A percentile compares a stretch with the other conserved stretches of the same genome.
These are phyloP conservation scores for Zelostemma sp. DNA, from an alignment of 1,140 invertebrate genomes.

Conservation along the genomic window DNA sequence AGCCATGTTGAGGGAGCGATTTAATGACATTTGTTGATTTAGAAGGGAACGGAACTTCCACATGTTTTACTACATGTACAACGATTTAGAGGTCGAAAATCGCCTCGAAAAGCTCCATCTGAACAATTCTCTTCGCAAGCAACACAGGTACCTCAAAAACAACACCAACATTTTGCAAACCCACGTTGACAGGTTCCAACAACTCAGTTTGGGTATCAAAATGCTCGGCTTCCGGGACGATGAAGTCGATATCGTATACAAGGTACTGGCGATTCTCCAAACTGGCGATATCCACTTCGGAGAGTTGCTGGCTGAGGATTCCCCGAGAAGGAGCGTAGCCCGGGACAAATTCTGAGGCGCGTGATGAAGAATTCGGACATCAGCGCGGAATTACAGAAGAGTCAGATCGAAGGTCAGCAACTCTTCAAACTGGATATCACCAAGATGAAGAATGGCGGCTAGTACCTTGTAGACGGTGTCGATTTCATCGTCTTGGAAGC, in stretches of 20 bases:
- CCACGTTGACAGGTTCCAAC: slow-evolving; percentile 77
- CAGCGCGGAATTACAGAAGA: no score
- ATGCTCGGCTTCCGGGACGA: no score
- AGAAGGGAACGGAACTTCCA: no score
- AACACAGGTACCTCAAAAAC: slow-evolving; percentile 76
- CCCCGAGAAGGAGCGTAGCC: no score
- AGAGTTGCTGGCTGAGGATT: slow-evolving; percentile 75
- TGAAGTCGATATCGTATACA: slow-evolving; percentile 81
- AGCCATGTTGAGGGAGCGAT: no score
- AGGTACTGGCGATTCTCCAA: slow-evolving; percentile 83
- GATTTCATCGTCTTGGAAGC: no score
- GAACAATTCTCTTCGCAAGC: slow-evolving; percentile 71
- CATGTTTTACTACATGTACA: slow-evolving; percentile 88
- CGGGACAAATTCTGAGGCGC: no score
- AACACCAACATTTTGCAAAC: slow-evolving; percentile 71
- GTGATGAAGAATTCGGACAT: no score
- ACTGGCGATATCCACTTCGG: slow-evolving; percentile 85
- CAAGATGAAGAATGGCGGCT: slow-evolving; percentile 83
- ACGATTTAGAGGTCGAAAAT: slow-evolving; percentile 79
- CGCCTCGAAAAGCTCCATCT: no score
- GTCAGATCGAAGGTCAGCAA: no score
- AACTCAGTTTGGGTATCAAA: slow-evolving; percentile 76
- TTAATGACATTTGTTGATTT: no score
- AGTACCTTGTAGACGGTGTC: slow-evolving; percentile 82
- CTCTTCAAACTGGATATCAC: slow-evolving; percentile 84